Conservation (phyloP, 2,113 vertebrate species). For the Mustelus asterias region DNA sequence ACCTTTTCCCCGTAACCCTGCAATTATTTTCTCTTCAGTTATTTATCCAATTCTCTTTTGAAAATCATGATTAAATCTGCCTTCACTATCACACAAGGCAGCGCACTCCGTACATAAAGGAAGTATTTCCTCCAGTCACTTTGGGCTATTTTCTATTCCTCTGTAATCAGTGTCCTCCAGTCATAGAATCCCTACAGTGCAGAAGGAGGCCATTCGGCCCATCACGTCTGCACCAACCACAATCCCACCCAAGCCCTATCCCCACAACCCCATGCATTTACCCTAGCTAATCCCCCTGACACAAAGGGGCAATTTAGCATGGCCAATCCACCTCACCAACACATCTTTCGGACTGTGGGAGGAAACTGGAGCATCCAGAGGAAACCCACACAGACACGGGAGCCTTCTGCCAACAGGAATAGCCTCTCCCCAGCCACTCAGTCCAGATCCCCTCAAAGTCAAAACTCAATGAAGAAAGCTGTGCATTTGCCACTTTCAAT, state of each 20-base stretch:
- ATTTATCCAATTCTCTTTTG: not conserved
- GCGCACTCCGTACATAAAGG: not conserved
- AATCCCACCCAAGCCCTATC: no score
- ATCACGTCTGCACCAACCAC: no score
- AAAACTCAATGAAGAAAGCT: not conserved
- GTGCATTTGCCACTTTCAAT: not conserved
- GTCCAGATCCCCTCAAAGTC: no score
- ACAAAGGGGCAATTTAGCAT: no score
- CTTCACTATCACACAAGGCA: not conserved
- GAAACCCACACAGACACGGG: no score
- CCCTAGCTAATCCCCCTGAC: no score
- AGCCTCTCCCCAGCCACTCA: not conserved
- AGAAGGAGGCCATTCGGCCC: no score
- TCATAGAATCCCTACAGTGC: no score
- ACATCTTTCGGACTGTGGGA: no score
- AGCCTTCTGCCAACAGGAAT: not conserved
- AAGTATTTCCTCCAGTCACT: not conserved
- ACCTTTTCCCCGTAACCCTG: not conserved
- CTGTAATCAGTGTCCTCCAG: not conserved
- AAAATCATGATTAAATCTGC: not conserved
- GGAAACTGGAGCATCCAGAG: no score
- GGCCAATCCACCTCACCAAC: no score
- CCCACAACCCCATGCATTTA: no score
- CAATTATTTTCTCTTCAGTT: not conserved
- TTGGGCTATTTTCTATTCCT: not conserved